Evolutionary conservation across 2,797 vertebrate genomes (phyloP).

Genomic region (Gymnothorax reevesii): DNA sequence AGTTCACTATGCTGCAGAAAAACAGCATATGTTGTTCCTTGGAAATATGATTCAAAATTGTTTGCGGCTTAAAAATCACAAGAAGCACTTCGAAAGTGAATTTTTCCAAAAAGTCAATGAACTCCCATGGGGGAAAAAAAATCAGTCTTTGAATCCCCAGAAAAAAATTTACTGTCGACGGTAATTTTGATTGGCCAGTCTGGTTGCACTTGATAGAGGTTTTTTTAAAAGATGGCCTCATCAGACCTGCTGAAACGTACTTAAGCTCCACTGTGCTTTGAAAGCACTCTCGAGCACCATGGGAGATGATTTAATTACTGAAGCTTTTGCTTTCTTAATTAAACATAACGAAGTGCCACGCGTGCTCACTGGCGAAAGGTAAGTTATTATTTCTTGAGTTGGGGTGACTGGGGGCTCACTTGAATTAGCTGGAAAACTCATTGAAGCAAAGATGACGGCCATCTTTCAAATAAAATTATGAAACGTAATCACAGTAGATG

Average conservation of each 20-base stretch:
- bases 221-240: too few species aligned
- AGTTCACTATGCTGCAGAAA: too few species aligned
- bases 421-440: neutral
- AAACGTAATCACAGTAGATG: neutral
- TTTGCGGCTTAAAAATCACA: too few species aligned
- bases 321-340: neutral
- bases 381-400: neutral
- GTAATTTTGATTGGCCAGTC: too few species aligned
- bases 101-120: too few species aligned
- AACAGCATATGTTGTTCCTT: too few species aligned
- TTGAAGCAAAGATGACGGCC: neutral
- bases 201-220: too few species aligned
- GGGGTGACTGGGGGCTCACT: neutral
- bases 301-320: neutral
- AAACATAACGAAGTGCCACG: neutral
- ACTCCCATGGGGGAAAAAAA: too few species aligned
- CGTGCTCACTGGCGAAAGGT: neutral
- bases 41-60: too few species aligned
- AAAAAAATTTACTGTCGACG: too few species aligned
- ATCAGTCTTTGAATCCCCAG: too few species aligned
- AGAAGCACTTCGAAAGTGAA: too few species aligned
- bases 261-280: neutral
- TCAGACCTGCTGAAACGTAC: neutral
- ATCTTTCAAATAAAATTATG: constrained; percentile 10
- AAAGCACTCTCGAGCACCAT: neutral